Evolutionary conservation across 2,797 vertebrate species (phyloP).

Genomic region (Epinephelus malabaricus): DNA sequence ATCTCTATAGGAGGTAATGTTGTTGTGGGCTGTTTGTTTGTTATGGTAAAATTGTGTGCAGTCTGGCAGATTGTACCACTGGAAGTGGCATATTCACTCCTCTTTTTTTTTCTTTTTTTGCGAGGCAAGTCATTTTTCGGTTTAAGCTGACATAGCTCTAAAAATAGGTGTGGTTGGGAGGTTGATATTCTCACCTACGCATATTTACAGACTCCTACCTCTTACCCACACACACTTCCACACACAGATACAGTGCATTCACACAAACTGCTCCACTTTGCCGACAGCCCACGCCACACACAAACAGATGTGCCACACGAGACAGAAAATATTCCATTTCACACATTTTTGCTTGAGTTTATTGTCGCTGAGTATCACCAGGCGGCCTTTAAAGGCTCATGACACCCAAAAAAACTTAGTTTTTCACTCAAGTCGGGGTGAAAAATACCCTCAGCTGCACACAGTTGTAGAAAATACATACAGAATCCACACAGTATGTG

Average conservation of each 20-base stretch:
- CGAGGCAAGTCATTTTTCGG: constrained; percentile 50
- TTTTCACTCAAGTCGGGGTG: constrained; percentile 47
- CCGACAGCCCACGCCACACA: constrained; percentile 64
- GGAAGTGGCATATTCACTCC: constrained; percentile 36
- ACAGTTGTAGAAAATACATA: not conserved
- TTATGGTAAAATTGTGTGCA: constrained; percentile 47
- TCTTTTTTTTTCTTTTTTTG: constrained; percentile 29
- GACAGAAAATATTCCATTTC: constrained; percentile 71
- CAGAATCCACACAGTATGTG: not conserved
- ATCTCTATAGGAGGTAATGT: constrained; percentile 19
- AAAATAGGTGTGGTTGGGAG: constrained; percentile 83
- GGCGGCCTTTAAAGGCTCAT: constrained; percentile 27
- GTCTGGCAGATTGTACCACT: constrained; percentile 19
- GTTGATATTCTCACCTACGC: constrained; percentile 74
- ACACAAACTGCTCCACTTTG: constrained; percentile 67
- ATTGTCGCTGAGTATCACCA: constrained; percentile 34
- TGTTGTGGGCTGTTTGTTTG: constrained; percentile 55
- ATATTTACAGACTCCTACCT: constrained; percentile 60
- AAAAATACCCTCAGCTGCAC: constrained; percentile 21
- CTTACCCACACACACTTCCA: constrained; percentile 38
- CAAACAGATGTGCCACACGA: constrained; percentile 66
- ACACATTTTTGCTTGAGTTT: constrained; percentile 41
- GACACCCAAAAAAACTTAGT: constrained; percentile 26
- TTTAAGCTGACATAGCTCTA: constrained; percentile 73
- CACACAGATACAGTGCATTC: constrained; percentile 35